phyloP scores from a whole-genome alignment of 2,113 vertebrate species.

The Rutilus rutilus region DNA sequence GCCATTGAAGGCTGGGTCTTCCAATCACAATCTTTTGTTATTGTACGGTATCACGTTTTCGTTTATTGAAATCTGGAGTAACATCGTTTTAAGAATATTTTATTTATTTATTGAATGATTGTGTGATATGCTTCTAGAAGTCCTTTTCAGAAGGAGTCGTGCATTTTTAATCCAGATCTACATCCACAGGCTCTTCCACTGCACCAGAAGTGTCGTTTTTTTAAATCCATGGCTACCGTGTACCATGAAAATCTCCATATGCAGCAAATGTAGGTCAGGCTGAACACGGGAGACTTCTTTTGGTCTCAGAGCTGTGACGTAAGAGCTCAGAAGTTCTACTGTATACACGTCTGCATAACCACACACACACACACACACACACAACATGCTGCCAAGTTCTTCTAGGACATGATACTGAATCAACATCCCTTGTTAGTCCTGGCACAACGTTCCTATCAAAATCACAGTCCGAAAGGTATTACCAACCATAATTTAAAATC shows the following conservation, averaged over 20 bases:
- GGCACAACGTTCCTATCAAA: not conserved
- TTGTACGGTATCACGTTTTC: not conserved
- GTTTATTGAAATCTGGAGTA: not conserved
- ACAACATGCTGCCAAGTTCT: not conserved
- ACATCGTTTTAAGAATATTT: not conserved
- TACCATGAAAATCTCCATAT: conserved; percentile 6
- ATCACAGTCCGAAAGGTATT: not conserved
- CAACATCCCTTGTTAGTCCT: not conserved
- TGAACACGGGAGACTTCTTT: conserved; percentile 26
- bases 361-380: not conserved
- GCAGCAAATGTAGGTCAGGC: conserved; percentile 41
- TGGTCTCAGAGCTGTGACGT: conserved; percentile 8
- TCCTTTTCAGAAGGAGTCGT: not conserved
- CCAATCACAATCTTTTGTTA: not conserved
- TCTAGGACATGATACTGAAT: conserved; percentile 1
- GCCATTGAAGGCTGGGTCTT: not conserved
- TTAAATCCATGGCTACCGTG: not conserved
- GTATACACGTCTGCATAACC: not conserved
- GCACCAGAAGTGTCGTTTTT: conserved; percentile 9
- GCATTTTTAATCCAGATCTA: not conserved
- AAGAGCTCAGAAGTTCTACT: not conserved
- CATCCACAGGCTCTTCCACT: not conserved
- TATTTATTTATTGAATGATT: not conserved
- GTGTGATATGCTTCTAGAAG: not conserved
- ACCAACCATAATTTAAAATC: not conserved